Conservation (phyloP, 2,113 vertebrate species). For the Tyto alba region DNA sequence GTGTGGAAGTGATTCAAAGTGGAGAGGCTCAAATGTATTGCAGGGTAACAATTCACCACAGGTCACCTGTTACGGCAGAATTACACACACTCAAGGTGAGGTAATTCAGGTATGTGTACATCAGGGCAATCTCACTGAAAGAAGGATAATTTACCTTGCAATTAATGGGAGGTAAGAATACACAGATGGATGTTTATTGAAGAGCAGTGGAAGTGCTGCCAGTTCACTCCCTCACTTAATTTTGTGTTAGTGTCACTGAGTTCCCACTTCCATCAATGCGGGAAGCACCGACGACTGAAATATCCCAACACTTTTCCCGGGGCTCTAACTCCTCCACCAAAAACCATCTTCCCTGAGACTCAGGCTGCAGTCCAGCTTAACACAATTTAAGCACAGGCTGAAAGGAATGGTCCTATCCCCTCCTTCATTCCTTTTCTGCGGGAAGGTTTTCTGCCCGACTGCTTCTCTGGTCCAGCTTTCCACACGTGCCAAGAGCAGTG, state of each 20-base stretch:
- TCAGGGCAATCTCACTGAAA: neutral
- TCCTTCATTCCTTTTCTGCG: neutral
- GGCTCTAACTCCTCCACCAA: neutral
- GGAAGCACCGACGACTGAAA: neutral
- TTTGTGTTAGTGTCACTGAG: neutral
- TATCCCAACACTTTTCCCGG: neutral
- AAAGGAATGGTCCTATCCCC: neutral
- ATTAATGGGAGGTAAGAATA: neutral
- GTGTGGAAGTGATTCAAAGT: neutral
- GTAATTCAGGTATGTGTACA: neutral
- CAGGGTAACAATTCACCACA: neutral
- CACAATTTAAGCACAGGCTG: neutral
- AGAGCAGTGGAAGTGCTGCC: fast-evolving
- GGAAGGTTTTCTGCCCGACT: neutral
- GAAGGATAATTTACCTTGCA: neutral
- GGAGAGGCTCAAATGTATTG: neutral
- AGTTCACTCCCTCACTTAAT: neutral
- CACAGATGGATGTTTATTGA: neutral
- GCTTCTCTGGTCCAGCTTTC: neutral
- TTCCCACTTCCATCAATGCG: neutral
- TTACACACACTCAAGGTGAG: neutral
- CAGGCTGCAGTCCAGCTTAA: neutral
- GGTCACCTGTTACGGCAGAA: neutral
- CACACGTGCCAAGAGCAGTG: neutral
- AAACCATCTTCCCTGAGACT: fast-evolving